A percentile compares a stretch with the other conserved stretches of the same genome.
Conservation (phyloP, 2,113 vertebrate species). For the Triplophysa dalaica region DNA sequence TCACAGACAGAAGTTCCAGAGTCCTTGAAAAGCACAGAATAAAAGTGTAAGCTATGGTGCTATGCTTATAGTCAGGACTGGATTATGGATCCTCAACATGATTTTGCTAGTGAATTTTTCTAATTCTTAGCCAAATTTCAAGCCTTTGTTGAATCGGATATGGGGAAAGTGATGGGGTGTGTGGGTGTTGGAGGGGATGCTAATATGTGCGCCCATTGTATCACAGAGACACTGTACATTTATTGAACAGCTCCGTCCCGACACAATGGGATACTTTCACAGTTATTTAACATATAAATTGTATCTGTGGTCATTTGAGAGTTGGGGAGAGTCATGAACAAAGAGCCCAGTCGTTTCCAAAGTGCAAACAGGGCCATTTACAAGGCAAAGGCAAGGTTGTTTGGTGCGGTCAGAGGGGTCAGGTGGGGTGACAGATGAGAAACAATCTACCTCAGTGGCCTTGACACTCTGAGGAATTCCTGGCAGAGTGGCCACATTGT, state of each 20-base stretch:
- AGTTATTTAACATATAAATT: neutral
- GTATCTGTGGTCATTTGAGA: slow-evolving; percentile 8
- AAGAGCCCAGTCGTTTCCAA: slow-evolving; percentile 13
- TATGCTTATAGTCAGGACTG: neutral
- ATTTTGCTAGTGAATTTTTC: too few relatives aligned
- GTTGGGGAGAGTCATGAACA: neutral
- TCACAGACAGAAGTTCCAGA: slow-evolving; percentile 35
- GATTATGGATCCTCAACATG: neutral
- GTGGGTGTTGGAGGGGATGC: too few relatives aligned
- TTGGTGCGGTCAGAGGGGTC: slow-evolving; percentile 38
- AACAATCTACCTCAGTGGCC: slow-evolving; percentile 33
- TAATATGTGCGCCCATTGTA: too few relatives aligned
- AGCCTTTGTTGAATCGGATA: too few relatives aligned
- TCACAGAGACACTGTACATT: too few relatives aligned
- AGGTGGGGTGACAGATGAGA: slow-evolving; percentile 50
- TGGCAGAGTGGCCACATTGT: slow-evolving; percentile 43
- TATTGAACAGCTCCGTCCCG: too few relatives aligned
- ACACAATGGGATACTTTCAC: too few relatives aligned
- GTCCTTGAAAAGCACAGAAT: slow-evolving; percentile 27
- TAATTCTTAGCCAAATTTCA: too few relatives aligned
- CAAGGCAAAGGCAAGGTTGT: slow-evolving; percentile 41
- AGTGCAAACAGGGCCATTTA: slow-evolving; percentile 47
- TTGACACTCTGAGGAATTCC: slow-evolving; percentile 41
- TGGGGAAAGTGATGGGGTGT: too few relatives aligned
- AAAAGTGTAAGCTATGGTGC: slow-evolving; percentile 29